Base-by-base conservation (phyloP, 2,113 vertebrate species). In the Laticauda laticaudata region DNA sequence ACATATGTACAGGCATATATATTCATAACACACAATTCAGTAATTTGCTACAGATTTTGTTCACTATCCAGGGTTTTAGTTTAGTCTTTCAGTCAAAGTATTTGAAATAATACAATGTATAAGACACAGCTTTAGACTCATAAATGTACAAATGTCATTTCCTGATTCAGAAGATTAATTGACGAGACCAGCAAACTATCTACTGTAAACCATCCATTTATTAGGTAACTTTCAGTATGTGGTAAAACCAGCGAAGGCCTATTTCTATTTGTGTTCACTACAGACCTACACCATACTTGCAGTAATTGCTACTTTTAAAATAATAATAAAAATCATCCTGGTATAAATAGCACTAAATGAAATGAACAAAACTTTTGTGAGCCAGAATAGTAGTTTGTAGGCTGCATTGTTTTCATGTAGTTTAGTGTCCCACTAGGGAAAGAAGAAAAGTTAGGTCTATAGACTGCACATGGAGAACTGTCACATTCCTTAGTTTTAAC, bases 401-500 rank as follows among this genome's bases (percentile, higher is more conserved):
- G 94, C 96, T 94, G 34, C 29, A 14, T 95, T 97, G 92, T 95
- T 87, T 93, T 92, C 93, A 7, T 96, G 95, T 94, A 96, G 94
- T 96, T 97, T 94, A 86, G 94, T 96, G 96, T 91, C 92, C 94
- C 94, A 94, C 91, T 86, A 96, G 96, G 95, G 96, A 95, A 93
- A 95, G 87, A 93, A 92, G 95, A 94, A 97, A 95, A 96, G 92
- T 93, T 92, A 87, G n/a, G 96, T 95, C 95, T 97, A 95, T 94
- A 95, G 96, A 95, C 96, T 97, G 95, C 96, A 96, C 96, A 97
- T 97, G 91, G 95, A 97, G 96, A 96, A 95, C 97, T 97, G 97
- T 97, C 97, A 97, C 96, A 96, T 97, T 97, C 96, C 94, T 96
- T 94, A 95, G 91, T 59, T 89, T 97, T 97, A 97, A 97, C 97